Conservation (phyloP, 2,113 vertebrate species). For the Calonectris borealis region DNA sequence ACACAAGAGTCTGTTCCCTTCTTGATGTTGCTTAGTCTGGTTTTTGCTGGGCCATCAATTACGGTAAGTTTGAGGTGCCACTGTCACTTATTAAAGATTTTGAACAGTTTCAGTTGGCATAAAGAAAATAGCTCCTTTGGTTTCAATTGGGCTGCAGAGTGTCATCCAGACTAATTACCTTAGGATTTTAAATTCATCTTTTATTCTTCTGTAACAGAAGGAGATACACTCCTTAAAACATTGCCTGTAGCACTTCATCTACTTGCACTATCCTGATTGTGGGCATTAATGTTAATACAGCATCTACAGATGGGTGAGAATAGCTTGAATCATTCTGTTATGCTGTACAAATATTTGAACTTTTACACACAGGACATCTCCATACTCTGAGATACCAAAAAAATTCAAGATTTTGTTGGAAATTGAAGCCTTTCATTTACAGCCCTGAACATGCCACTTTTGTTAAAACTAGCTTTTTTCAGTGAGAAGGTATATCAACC, state of each 20-base stretch:
- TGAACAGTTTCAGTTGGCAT: neutral
- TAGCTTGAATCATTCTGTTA: neutral
- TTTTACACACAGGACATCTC: neutral
- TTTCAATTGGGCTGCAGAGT: neutral
- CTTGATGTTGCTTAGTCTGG: conserved; percentile 93
- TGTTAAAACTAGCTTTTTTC: neutral
- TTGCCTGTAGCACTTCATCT: neutral
- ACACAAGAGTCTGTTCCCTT: conserved; percentile 93
- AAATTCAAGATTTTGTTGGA: neutral
- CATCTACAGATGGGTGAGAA: neutral
- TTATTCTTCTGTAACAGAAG: neutral
- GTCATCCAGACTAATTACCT: neutral
- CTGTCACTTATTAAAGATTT: neutral
- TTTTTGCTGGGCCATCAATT: conserved; percentile 92
- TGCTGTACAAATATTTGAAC: neutral
- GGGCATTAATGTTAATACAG: neutral
- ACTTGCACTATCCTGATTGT: neutral
- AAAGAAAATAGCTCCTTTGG: neutral
- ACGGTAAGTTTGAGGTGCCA: conserved; percentile 76
- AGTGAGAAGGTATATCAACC: neutral
- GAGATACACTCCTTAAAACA: neutral
- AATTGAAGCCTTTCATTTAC: neutral
- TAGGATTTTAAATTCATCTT: neutral
- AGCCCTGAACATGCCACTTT: neutral
- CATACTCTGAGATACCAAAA: neutral